Percentiles rank a stretch among this genome's conserved stretches.
Conservation (phyloP, 2,888 invertebrate genomes). For the Lasioglossum morio region DNA sequence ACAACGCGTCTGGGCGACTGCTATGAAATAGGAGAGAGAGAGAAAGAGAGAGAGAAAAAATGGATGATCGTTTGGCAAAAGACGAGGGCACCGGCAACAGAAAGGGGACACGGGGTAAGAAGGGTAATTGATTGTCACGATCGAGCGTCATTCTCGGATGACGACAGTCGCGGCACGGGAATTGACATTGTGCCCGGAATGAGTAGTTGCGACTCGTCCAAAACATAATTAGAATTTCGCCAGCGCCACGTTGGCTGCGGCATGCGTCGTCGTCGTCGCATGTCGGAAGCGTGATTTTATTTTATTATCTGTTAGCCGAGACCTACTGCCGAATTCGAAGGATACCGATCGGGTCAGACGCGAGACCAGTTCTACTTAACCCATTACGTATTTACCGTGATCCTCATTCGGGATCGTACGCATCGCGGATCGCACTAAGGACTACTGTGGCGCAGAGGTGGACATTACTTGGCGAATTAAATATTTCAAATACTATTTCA, state of each 20-base stretch:
- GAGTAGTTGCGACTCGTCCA: constrained; percentile 60
- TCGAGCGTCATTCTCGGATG: constrained; percentile 52
- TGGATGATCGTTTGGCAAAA: constrained; percentile 8
- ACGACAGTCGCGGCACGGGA: constrained; percentile 39
- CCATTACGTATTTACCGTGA: too few relatives aligned
- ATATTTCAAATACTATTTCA: too few relatives aligned
- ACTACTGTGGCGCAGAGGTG: too few relatives aligned
- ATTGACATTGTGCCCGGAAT: constrained; percentile 62
- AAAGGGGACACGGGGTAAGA: constrained; percentile 8
- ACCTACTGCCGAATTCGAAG: constrained; percentile 10
- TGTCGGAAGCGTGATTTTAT: constrained; percentile 39
- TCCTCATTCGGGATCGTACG: too few relatives aligned
- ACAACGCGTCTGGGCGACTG: neutral
- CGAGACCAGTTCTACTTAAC: neutral
- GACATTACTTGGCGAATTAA: too few relatives aligned
- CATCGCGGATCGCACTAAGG: too few relatives aligned
- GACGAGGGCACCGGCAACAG: constrained; percentile 8
- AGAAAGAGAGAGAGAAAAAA: neutral
- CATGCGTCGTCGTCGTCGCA: constrained; percentile 16
- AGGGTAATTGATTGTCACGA: constrained; percentile 31
- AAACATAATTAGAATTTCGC: constrained; percentile 67
- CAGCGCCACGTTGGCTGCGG: constrained; percentile 37
- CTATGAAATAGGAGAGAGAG: neutral
- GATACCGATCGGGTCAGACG: neutral
- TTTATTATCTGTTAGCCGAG: constrained; percentile 46